Base-by-base conservation (phyloP, 2,113 vertebrate genomes). In the Perognathus longimembris region DNA sequence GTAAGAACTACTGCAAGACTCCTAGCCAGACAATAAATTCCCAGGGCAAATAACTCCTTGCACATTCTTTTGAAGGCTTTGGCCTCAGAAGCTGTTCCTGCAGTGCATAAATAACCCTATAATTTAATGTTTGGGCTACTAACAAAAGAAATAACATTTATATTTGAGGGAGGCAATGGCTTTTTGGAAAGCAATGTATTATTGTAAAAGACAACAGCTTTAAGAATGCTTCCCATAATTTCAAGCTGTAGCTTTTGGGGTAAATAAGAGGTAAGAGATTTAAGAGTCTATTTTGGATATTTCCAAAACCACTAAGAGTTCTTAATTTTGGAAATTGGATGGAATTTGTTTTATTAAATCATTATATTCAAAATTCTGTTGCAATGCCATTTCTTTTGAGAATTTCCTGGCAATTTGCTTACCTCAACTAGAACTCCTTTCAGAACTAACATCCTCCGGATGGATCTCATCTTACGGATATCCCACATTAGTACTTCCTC, bases 281-380 rank as follows among this genome's bases (percentile, higher is more conserved):
- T 40, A 86, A 50, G 36, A 40, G 54, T n/a, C 9, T 36, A 12
- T 82, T 91, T 91, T 90, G n/a, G 80, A 67, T 63, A 71, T 45
- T 38, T 71, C 2, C 3, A 50, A n/a, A 70, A 75, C 5, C 75
- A 45, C 1, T 0, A 85, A 61, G 7, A 0, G 10, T 54, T 85
- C 30, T 88, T 75, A 18, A 84, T 7, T 85, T 45, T 77, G 32
- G 21, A 76, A 91, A 89, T 84, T 84, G 67, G 36, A 75, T 54
- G 77, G 69, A 80, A 86, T 0, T 20, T 38, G 26, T 38, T 79
- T 89, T 59, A 54, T 76, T 28, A 57, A 86, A 73, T 57, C 59
- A 86, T 64, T 69, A 57, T 54, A 57, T 69, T 88, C 36, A 85
- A 90, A 95, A 34, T 5, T 85, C 66, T 83, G 38, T 86, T 88